Evolutionary conservation across 2,797 vertebrate species (phyloP), one percentile per base, ranked within the genome.

Genomic region (Falco novaeseelandiae): DNA sequence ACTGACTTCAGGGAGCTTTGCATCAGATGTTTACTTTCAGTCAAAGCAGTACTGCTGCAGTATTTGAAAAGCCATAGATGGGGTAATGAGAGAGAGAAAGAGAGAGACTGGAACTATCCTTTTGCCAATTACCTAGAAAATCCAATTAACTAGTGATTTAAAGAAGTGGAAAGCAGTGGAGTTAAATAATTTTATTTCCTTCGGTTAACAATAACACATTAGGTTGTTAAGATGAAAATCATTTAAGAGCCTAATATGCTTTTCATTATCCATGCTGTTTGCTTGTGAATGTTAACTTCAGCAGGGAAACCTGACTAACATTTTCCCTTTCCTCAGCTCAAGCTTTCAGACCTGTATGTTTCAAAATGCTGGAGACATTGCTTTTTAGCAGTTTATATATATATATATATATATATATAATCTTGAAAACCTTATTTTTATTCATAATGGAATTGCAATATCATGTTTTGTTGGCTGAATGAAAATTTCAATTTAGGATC

Each of bases 111-210:
- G 57, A 89, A 87, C 40, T 65, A 76, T 61, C 6, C 10, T 87
- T 87, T 91, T 83, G 91, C n/a, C 57, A 91, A 80, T 92, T 96
- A 92, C 65, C 40, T 85, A 85, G 78, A 91, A 94, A 93, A 94
- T 93, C 44, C 61, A 91, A 87, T 94, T 92, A 93, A 85, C 9
- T 6, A 61, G 42, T 69, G 76, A 83, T 87, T 88, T 93, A 74
- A 92, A 90, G 67, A 89, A 57, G 21, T 69, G 46, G 52, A 77
- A 91, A 92, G 57, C 12, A 61, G 6, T 85, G 57, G 30, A 91
- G 34, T 78, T 87, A 88, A 89, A 91, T 87, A 79, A 95, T 78
- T 83, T 85, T 87, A 83, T 94, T 87, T 93, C 21, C 29, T 69
- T 87, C 69, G 32, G 65, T 86, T 93, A 93, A 90, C 63, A 95